Percentiles rank a stretch among this genome's conserved stretches.
Conservation (phyloP, 37 sponge, comb jelly and placozoan genomes). For the Mnemiopsis leidyi region DNA sequence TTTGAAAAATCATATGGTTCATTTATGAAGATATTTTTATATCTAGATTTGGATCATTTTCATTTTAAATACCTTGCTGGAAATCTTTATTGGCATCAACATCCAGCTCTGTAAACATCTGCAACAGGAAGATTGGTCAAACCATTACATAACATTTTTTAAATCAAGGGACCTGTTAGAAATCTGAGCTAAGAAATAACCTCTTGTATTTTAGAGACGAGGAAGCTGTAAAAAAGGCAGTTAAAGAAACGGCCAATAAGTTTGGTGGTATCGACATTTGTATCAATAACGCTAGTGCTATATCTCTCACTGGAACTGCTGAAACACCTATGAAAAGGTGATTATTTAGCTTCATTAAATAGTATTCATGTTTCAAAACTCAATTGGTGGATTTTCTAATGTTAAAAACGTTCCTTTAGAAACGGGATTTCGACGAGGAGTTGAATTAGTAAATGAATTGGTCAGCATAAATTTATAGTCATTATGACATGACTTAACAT, state of each 20-base stretch:
- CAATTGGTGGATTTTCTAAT: no score
- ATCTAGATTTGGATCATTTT: no score
- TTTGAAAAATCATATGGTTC: no score
- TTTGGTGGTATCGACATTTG: conserved; percentile 98
- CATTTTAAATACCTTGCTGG: no score
- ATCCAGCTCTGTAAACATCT: neutral
- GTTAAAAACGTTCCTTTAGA: no score
- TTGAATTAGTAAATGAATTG: neutral
- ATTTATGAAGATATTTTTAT: no score
- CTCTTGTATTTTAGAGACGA: conserved; percentile 77
- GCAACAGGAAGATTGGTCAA: neutral
- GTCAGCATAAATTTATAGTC: no score
- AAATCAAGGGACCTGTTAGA: no score
- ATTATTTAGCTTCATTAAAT: neutral
- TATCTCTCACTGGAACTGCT: conserved; percentile 86
- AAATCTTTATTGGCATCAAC: no score
- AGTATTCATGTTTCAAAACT: no score
- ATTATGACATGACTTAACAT: no score
- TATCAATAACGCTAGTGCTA: conserved; percentile 98
- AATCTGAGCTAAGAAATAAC: no score
- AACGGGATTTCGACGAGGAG: neutral
- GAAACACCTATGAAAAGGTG: conserved; percentile 92
- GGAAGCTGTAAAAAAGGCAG: conserved; percentile 78
- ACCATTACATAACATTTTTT: neutral
- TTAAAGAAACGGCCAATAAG: conserved; percentile 76